These are phyloP conservation scores for Bolinopsis microptera DNA, from an alignment of 37 sponge, comb jelly and placozoan species.

Conservation along the genomic window DNA sequence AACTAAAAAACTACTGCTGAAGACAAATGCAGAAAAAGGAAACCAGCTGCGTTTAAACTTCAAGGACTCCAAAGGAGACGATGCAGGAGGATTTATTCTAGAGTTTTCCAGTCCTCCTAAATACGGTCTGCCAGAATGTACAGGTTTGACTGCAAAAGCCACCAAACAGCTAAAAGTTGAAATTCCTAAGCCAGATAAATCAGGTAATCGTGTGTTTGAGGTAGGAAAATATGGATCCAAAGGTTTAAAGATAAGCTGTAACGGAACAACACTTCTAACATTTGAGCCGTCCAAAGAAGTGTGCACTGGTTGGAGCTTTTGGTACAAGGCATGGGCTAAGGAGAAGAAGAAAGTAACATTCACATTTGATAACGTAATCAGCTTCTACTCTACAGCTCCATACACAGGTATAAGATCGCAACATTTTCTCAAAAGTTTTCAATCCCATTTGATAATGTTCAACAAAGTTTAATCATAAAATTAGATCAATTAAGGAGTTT, in stretches of 20 bases:
- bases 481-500: too few species aligned
- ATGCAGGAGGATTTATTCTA: not conserved
- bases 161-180: not conserved
- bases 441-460: too few species aligned
- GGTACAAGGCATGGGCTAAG: not conserved
- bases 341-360: not conserved
- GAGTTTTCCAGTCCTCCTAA: not conserved
- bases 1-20: not conserved
- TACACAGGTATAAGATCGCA: too few species aligned
- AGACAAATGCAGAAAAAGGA: not conserved
- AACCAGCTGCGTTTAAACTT: not conserved
- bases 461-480: too few species aligned
- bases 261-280: not conserved
- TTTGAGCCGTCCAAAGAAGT: not conserved
- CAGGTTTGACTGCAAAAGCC: not conserved
- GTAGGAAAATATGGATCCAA: not conserved
- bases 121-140: not conserved
- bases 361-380: not conserved
- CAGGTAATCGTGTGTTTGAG: not conserved
- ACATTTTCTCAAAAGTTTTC: too few species aligned
- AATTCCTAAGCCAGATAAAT: not conserved
- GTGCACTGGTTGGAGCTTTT: not conserved
- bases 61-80: not conserved
- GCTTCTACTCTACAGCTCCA: not conserved
- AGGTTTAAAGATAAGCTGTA: not conserved